Percentiles rank a stretch among this genome's conserved stretches.
phyloP scores from a whole-genome alignment of 1,140 invertebrate genomes.

The Aradophagus sp. region DNA sequence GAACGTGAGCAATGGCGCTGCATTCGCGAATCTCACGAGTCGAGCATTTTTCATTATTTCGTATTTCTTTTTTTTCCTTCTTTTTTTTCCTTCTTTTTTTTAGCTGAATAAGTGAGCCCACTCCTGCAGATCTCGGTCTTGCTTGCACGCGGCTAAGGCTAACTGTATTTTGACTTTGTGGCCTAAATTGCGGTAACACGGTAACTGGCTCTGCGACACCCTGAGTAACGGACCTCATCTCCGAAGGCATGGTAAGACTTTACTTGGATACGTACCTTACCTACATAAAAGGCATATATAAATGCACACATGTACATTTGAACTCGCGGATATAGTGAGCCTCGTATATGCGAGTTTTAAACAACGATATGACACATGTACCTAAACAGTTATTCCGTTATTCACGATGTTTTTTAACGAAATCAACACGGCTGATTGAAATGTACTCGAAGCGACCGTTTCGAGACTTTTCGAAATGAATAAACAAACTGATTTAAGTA shows the following conservation, averaged over 20 bases:
- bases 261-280: slow-evolving; percentile 60
- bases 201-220: slow-evolving; percentile 75
- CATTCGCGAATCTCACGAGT: slow-evolving; percentile 24
- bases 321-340: slow-evolving; percentile 32
- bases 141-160: slow-evolving; percentile 63
- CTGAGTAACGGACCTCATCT: slow-evolving; percentile 71
- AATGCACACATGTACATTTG: slow-evolving; percentile 46
- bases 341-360: slow-evolving; percentile 34
- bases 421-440: slow-evolving; percentile 2
- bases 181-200: slow-evolving; percentile 76
- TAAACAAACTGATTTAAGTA: slow-evolving; percentile 4
- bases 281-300: slow-evolving; percentile 66
- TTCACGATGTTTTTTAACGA: slow-evolving; percentile 24
- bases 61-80: background rate
- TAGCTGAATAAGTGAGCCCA: slow-evolving; percentile 44
- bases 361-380: slow-evolving; percentile 49
- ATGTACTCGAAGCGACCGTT: too few species aligned
- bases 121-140: slow-evolving; percentile 45
- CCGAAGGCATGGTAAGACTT: slow-evolving; percentile 61
- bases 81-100: slow-evolving; percentile 14
- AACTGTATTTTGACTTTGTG: slow-evolving; percentile 77
- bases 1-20: slow-evolving; percentile 19
- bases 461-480: slow-evolving; percentile 2
- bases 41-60: slow-evolving; percentile 41
- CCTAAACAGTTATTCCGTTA: slow-evolving; percentile 40